Percentiles rank a stretch among this genome's conserved stretches.
Conservation (phyloP, 2,113 vertebrate genomes). For the Scomber scombrus region DNA sequence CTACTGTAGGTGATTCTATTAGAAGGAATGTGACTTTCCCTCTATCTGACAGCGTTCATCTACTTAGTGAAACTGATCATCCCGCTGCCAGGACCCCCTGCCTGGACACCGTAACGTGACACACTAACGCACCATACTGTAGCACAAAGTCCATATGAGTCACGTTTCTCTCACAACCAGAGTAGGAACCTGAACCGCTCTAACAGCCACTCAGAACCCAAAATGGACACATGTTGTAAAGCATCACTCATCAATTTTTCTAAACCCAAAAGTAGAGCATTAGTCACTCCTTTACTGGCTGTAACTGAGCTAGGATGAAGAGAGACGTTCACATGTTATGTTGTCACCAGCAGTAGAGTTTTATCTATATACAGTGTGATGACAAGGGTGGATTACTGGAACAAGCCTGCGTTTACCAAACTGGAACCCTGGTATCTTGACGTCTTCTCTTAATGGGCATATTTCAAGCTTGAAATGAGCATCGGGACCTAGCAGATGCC, state of each 20-base stretch:
- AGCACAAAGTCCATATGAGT: neutral
- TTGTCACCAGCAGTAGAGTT: conserved; percentile 1
- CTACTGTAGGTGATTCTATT: neutral
- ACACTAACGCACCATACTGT: neutral
- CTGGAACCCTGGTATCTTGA: neutral
- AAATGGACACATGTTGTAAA: conserved; percentile 13
- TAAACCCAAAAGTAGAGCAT: conserved; percentile 9
- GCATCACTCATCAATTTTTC: conserved; percentile 24
- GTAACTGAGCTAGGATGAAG: conserved; percentile 11
- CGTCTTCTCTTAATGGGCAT: conserved; percentile 6
- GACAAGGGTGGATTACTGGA: conserved; percentile 19
- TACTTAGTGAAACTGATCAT: neutral
- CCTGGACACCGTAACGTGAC: neutral
- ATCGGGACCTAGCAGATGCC: neutral
- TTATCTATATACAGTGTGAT: conserved; percentile 14
- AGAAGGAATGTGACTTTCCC: neutral
- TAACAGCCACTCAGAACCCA: neutral
- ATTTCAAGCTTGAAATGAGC: neutral
- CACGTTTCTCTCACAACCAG: conserved; percentile 2
- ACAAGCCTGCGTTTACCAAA: neutral
- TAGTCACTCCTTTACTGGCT: conserved; percentile 50
- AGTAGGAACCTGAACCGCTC: conserved; percentile 2
- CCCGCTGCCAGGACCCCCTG: neutral
- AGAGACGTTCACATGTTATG: neutral
- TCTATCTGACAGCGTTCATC: neutral